These are phyloP conservation scores for Lophura nycthemera DNA, from an alignment of 2,113 vertebrate genomes.

Conservation along the genomic window DNA sequence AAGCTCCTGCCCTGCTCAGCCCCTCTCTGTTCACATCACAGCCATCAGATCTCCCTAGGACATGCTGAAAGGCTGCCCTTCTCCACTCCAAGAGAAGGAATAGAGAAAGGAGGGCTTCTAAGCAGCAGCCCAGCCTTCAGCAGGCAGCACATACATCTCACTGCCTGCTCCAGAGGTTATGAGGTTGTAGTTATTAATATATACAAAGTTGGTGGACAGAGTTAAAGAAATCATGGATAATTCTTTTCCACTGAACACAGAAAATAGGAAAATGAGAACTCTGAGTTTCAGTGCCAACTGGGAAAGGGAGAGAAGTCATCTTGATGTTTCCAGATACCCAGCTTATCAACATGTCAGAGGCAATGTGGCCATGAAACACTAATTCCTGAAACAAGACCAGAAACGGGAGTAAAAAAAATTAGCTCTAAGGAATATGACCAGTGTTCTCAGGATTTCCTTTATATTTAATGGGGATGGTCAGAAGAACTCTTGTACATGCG, in stretches of 20 bases:
- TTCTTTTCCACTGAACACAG: background rate
- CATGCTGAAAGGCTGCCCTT: background rate
- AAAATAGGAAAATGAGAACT: background rate
- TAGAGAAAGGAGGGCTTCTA: background rate
- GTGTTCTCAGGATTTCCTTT: background rate
- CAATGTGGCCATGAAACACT: background rate
- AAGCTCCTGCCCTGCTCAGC: too few relatives aligned
- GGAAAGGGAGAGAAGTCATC: background rate
- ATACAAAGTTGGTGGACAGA: background rate
- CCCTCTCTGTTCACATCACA: background rate
- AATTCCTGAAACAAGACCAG: background rate
- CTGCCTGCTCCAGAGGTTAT: accelerated
- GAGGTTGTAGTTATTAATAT: background rate
- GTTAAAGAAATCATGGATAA: background rate
- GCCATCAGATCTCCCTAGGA: accelerated
- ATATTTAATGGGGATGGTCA: background rate
- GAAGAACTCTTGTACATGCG: background rate
- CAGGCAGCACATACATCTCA: accelerated
- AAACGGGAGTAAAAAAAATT: background rate
- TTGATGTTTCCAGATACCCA: background rate
- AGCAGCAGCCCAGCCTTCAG: background rate
- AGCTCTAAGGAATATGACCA: background rate
- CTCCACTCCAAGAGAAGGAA: background rate
- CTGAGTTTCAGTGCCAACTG: background rate
- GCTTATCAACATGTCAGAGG: background rate